Evolutionary conservation across 2,888 invertebrate species (phyloP).

Genomic region (Sphinx pinastri): DNA sequence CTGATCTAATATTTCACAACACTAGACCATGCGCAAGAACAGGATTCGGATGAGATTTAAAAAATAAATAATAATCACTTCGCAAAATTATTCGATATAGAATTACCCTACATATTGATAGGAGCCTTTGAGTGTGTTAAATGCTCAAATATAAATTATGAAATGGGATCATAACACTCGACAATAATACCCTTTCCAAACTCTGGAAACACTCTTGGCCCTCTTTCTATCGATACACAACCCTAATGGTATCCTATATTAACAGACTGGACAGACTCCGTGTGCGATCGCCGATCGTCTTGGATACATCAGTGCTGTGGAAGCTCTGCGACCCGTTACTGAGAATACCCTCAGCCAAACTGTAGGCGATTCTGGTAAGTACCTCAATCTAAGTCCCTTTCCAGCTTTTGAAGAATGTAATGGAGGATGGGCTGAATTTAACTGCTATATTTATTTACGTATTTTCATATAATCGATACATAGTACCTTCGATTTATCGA

Average conservation of each 20-base stretch:
- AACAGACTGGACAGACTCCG: slow-evolving; percentile 97
- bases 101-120: neutral
- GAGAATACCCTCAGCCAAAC: slow-evolving; percentile 85
- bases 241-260: neutral
- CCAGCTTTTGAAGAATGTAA: neutral
- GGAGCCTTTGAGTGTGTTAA: neutral
- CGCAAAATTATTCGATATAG: neutral
- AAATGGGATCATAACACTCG: neutral
- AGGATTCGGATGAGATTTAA: too few species aligned
- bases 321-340: slow-evolving; percentile 96
- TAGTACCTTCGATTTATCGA: neutral
- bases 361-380: slow-evolving; percentile 78
- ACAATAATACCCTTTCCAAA: too few species aligned
- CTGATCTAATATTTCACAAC: neutral
- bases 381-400: neutral
- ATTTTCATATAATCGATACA: neutral
- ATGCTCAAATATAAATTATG: too few species aligned
- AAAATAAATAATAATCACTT: too few species aligned
- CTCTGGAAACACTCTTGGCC: too few species aligned
- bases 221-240: too few species aligned
- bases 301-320: slow-evolving; percentile 99
- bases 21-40: too few species aligned
- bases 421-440: neutral
- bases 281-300: slow-evolving; percentile 97
- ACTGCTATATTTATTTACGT: neutral